Base-by-base conservation (phyloP, 30 jellyfish, hydroid and myxozoan species). In the Aurelia coerulea region DNA sequence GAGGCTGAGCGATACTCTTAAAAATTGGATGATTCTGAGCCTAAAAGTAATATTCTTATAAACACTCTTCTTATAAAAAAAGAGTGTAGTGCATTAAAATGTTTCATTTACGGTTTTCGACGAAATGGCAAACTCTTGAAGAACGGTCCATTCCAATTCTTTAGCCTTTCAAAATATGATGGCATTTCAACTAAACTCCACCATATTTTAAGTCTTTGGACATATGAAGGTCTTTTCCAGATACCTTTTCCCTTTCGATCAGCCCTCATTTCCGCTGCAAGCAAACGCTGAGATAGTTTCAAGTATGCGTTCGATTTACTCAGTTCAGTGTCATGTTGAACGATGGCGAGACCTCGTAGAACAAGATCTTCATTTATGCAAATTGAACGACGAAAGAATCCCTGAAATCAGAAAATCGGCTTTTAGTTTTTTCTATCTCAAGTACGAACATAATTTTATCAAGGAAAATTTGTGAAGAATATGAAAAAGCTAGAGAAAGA, bases 311-410 rank as follows among this genome's bases (percentile, higher is more conserved):
- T 85, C 3, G 68, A 33, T 29, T 34, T 29, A 11, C 68, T 41
- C 29, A 66, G 51, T 1, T 65, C 39, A 15, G 42, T 34, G 41
- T 65, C 49, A 65, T 77, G 83, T 10, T 65, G 65, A 15, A 53
- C 94, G 37, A 74, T 53, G 15, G 94, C 94, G 33, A 85, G 78
- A 10, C 94, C 94, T 29, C 56, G 76, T 29, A 58, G 68, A 54
- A 85, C 56, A 3, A 85, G 85, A 11, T 74, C 83, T 54, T 85
- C 59, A 42, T 85, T 85, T 6, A 85, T 68, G 64, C 88, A 74
- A 10, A 74, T 56, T 3, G 83, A 65, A 4, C 69, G 88, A 54
- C 76, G 56, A 8, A 85, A 33, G 59, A 60, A 18, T 9, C 86
- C 68, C 92, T 83, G 82, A 10, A 60, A 56, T 42, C 1, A 65